phyloP scores from a whole-genome alignment of 2,113 vertebrate genomes.

The Patagioenas fasciata region DNA sequence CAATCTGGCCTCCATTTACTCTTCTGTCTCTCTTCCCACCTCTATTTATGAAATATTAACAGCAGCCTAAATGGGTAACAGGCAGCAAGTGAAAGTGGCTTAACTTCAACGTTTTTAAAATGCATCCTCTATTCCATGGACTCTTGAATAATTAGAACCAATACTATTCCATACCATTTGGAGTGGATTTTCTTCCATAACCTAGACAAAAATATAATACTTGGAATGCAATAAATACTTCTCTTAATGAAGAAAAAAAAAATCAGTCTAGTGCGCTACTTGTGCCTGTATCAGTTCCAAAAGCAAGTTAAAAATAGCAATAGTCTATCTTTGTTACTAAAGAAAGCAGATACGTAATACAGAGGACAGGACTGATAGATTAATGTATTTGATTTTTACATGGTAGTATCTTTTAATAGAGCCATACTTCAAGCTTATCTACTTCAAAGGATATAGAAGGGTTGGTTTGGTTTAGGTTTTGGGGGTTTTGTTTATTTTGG shows the following conservation, averaged over 20 bases:
- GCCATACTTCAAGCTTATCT: background rate
- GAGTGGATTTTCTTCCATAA: background rate
- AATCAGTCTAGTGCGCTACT: background rate
- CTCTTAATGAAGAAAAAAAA: background rate
- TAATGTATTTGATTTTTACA: background rate
- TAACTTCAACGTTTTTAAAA: background rate
- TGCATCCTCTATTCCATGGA: background rate
- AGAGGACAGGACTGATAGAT: background rate
- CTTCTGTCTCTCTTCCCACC: background rate
- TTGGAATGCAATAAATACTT: background rate
- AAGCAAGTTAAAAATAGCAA: background rate
- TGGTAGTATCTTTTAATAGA: background rate
- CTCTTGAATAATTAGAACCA: background rate
- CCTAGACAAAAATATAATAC: background rate
- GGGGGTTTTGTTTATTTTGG: no score
- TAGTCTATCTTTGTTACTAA: background rate
- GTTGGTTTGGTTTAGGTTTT: background rate
- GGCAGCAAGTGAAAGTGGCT: background rate
- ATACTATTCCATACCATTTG: background rate
- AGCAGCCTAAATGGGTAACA: background rate
- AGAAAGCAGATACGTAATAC: background rate
- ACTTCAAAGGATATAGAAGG: background rate
- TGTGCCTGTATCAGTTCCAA: background rate
- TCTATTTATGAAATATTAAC: background rate
- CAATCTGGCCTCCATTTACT: background rate